Conservation (phyloP, 2,113 vertebrate species). For the Mobula birostris region DNA sequence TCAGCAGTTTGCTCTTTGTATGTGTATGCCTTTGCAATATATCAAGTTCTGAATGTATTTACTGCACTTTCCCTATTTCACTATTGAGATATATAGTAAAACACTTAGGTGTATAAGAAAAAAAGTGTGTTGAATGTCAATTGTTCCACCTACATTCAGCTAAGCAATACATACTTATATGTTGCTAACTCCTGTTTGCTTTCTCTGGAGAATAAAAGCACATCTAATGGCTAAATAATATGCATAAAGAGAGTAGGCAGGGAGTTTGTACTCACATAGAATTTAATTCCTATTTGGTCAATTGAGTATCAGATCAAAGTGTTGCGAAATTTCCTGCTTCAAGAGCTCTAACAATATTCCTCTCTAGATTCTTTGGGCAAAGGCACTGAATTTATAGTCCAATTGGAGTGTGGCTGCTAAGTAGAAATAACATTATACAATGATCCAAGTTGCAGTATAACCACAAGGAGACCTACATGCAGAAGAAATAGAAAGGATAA, state of each 20-base stretch:
- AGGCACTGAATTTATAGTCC: background rate
- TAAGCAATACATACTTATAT: background rate
- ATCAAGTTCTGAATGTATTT: background rate
- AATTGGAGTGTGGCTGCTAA: background rate
- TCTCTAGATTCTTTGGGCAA: background rate
- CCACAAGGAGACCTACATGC: background rate
- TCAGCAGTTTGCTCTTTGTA: background rate
- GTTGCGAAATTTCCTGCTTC: background rate
- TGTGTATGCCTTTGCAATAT: background rate
- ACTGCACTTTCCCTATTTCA: background rate
- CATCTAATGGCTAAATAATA: background rate
- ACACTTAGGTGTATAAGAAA: background rate
- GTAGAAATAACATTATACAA: background rate
- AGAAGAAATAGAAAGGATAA: background rate
- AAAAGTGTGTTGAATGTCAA: too few relatives aligned
- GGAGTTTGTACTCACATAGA: background rate
- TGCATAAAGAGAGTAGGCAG: background rate
- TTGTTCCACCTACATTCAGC: background rate
- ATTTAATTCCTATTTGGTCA: background rate
- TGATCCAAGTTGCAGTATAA: conserved; percentile 17
- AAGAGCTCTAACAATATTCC: background rate
- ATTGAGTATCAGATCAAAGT: background rate
- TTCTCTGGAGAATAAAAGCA: background rate
- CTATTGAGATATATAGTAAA: background rate
- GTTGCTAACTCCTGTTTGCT: background rate